These are phyloP conservation scores for Chamaetylas fuelleborni DNA, from an alignment of 2,113 vertebrate species.

Conservation along the genomic window DNA sequence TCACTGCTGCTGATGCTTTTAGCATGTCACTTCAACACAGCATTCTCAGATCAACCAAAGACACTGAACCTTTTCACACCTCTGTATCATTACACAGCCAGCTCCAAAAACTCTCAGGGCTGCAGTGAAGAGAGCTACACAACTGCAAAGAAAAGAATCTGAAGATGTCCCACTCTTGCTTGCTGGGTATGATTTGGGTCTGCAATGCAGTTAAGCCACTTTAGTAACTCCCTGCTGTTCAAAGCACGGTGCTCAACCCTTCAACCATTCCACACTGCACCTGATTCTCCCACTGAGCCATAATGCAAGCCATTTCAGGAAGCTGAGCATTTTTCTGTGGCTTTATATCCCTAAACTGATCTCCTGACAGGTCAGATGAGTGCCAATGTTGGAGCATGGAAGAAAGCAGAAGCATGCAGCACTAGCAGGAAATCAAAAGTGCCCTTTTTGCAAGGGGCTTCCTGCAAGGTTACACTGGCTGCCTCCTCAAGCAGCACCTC, in stretches of 20 bases:
- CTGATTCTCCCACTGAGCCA: neutral
- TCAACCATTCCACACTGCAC: neutral
- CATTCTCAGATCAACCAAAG: slow-evolving; percentile 14
- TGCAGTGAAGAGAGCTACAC: neutral
- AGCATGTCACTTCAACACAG: slow-evolving; percentile 18
- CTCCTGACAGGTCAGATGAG: neutral
- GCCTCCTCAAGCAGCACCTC: neutral
- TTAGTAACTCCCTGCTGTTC: accelerated
- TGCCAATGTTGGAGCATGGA: neutral
- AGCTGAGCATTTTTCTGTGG: neutral
- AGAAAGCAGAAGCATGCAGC: neutral
- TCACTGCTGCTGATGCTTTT: slow-evolving; percentile 16
- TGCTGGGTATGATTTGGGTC: neutral
- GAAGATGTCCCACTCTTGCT: neutral
- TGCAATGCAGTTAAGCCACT: neutral
- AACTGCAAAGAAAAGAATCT: neutral
- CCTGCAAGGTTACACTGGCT: neutral
- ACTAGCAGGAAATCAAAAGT: neutral
- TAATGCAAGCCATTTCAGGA: neutral
- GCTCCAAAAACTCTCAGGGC: neutral
- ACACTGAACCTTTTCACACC: neutral
- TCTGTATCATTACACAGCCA: neutral
- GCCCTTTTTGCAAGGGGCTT: neutral
- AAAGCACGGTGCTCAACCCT: neutral
- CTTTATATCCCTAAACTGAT: neutral